phyloP scores from a whole-genome alignment of 2,888 invertebrate species.

The Crepidodera aurea region DNA sequence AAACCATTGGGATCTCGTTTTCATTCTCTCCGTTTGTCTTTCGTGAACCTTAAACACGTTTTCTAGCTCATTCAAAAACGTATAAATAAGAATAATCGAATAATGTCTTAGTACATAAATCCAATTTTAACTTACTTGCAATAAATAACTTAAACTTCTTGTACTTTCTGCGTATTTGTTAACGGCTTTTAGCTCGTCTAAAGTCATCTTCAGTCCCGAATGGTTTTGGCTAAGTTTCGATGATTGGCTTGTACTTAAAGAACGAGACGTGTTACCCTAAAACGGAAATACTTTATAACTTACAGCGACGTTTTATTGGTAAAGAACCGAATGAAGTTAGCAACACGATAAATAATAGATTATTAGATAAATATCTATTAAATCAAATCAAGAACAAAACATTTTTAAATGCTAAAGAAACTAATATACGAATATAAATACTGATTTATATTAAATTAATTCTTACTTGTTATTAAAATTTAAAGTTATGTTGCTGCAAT shows the following conservation, averaged over 20 bases:
- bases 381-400: too few relatives aligned
- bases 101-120: too few relatives aligned
- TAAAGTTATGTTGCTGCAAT: too few relatives aligned
- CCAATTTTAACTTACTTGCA: conserved; percentile 86
- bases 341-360: too few relatives aligned
- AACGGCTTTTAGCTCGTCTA: conserved; percentile 84
- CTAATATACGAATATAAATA: too few relatives aligned
- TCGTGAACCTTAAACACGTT: conserved; percentile 79
- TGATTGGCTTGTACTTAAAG: conserved; percentile 76
- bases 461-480: too few relatives aligned
- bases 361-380: too few relatives aligned
- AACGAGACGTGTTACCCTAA: conserved; percentile 69
- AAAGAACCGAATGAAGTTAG: too few relatives aligned
- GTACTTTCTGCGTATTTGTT: conserved; percentile 93
- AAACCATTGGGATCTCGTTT: conserved; percentile 98
- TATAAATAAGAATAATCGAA: background rate
- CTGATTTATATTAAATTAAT: too few relatives aligned
- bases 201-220: conserved; percentile 76
- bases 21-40: conserved; percentile 95
- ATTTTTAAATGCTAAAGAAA: too few relatives aligned
- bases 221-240: conserved; percentile 68
- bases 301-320: too few relatives aligned
- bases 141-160: conserved; percentile 88
- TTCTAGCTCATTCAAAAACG: background rate
- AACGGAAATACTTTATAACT: conserved; percentile 10